phyloP scores from a whole-genome alignment of 37 sponge, comb jelly and placozoan species.

The Cladorhizidae sp. region DNA sequence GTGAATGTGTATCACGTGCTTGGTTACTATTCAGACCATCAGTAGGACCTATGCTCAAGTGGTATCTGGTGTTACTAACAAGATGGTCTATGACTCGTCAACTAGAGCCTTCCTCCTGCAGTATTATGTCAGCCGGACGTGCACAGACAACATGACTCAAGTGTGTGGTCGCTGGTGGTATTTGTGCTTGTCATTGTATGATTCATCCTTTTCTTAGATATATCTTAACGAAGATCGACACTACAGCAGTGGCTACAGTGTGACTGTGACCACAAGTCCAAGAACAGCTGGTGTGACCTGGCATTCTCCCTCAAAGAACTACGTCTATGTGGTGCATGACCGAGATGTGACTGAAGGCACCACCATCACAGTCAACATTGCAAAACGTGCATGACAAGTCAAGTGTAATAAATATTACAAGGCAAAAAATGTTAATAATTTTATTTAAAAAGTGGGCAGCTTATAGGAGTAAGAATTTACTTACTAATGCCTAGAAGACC shows the following conservation, averaged over 20 bases:
- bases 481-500: too few relatives aligned
- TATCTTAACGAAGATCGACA: conserved; percentile 75
- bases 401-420: too few relatives aligned
- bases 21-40: conserved; percentile 29
- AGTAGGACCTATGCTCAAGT: conserved; percentile 84
- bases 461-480: too few relatives aligned
- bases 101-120: conserved; percentile 59
- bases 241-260: conserved; percentile 61
- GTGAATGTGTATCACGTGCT: background rate
- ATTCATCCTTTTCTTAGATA: conserved; percentile 44
- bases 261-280: conserved; percentile 31
- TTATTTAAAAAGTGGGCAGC: too few relatives aligned
- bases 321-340: conserved; percentile 38
- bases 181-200: background rate
- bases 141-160: conserved; percentile 56
- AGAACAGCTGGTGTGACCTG: conserved; percentile 27
- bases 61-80: conserved; percentile 64
- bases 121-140: conserved; percentile 21
- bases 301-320: conserved; percentile 20
- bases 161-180: conserved; percentile 14
- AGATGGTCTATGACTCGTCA: conserved; percentile 53
- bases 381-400: background rate
- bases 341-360: conserved; percentile 23
- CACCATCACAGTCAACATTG: conserved; percentile 42
- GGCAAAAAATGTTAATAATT: too few relatives aligned